Conservation (phyloP, 1,140 invertebrate species). For the Saccostrea glomerata region DNA sequence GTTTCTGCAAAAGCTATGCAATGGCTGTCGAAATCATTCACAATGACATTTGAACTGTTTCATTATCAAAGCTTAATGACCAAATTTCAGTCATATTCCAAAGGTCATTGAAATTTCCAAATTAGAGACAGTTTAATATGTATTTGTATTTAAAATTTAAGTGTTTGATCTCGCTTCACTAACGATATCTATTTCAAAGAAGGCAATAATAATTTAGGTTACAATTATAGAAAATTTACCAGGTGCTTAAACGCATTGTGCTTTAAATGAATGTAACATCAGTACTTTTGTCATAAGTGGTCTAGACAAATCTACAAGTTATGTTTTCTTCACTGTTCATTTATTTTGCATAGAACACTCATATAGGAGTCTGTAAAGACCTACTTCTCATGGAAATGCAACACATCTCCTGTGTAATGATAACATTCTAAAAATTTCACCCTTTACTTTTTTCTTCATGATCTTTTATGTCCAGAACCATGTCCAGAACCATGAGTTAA, state of each 20-base stretch:
- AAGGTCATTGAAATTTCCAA: conserved; percentile 34
- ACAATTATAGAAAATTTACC: conserved; percentile 34
- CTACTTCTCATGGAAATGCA: no score
- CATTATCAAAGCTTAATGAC: conserved; percentile 22
- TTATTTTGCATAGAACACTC: no score
- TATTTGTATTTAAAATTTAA: conserved; percentile 17
- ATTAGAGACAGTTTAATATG: conserved; percentile 29
- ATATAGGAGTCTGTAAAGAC: no score
- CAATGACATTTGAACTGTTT: conserved; percentile 13
- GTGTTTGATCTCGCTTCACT: not conserved
- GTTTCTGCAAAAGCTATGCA: not conserved
- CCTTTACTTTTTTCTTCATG: no score
- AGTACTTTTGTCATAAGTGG: not conserved
- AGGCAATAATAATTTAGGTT: not conserved
- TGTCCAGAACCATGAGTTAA: no score
- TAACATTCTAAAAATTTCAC: no score
- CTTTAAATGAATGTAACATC: not conserved
- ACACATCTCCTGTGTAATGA: no score
- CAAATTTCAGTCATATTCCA: not conserved
- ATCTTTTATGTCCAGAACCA: not conserved
- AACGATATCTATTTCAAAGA: conserved; percentile 38
- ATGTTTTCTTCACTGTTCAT: no score
- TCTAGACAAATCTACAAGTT: no score
- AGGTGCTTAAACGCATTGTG: conserved; percentile 27
- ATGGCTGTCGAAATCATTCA: not conserved